Conservation (phyloP, 2,797 vertebrate species). For the Microhierax caerulescens region DNA sequence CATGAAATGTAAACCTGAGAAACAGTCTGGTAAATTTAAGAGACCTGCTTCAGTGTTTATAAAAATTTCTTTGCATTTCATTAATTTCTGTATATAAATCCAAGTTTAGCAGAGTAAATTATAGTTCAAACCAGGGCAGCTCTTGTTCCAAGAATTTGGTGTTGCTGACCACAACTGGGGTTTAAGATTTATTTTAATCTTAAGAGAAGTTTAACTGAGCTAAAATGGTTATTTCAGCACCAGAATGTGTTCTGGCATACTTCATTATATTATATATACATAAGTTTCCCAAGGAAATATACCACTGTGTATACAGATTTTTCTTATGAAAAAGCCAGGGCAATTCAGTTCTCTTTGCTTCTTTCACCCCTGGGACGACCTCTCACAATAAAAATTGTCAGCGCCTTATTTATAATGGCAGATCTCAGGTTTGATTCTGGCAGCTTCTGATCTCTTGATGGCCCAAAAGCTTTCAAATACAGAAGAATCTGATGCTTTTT, state of each 20-base stretch:
- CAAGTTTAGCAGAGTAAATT: background rate
- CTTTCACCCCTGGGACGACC: slow-evolving; percentile 48
- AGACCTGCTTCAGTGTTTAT: background rate
- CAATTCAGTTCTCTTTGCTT: slow-evolving; percentile 38
- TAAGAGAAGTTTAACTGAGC: background rate
- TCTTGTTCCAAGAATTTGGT: background rate
- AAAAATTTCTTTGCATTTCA: background rate
- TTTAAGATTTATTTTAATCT: background rate
- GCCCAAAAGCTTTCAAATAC: slow-evolving; percentile 75
- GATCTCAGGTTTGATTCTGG: slow-evolving; percentile 82
- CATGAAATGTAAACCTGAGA: background rate
- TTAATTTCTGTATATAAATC: background rate
- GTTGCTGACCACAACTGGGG: background rate
- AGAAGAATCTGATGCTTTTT: slow-evolving; percentile 67
- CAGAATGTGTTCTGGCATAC: background rate
- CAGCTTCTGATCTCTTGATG: slow-evolving; percentile 86
- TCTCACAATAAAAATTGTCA: slow-evolving; percentile 73
- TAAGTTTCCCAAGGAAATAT: background rate
- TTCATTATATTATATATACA: background rate
- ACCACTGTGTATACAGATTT: slow-evolving; percentile 2
- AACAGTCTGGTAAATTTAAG: background rate
- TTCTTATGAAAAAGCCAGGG: background rate
- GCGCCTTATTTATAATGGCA: slow-evolving; percentile 80
- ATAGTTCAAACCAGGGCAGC: background rate
- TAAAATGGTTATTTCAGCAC: background rate